These are phyloP conservation scores for Aptenodytes forsteri DNA, from an alignment of 2,113 vertebrate species.

Conservation along the genomic window DNA sequence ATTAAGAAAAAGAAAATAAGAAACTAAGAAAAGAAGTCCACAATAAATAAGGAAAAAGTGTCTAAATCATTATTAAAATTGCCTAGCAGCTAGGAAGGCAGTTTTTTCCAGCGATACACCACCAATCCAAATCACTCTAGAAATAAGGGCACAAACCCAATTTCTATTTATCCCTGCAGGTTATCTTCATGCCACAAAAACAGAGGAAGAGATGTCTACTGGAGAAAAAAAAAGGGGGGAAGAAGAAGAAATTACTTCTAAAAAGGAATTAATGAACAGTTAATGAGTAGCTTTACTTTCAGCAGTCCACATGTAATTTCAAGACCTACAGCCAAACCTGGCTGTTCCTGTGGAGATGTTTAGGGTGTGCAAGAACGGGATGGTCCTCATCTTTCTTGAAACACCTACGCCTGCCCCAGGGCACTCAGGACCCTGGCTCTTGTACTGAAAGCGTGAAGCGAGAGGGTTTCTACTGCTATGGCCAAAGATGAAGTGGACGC, in stretches of 20 bases:
- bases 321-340: not conserved
- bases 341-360: not conserved
- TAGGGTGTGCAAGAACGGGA: not conserved
- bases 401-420: not conserved
- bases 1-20: not conserved
- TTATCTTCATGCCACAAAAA: not conserved
- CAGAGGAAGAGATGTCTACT: not conserved
- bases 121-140: not conserved
- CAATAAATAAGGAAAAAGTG: not conserved
- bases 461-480: not conserved
- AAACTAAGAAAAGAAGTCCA: not conserved
- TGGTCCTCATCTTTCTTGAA: not conserved
- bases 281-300: not conserved
- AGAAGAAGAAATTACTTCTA: not conserved
- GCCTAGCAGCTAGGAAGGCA: not conserved
- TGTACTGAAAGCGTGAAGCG: not conserved
- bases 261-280: conserved; percentile 2
- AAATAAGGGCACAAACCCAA: not conserved
- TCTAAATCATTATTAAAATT: not conserved
- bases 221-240: too few species aligned
- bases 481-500: not conserved
- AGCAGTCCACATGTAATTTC: not conserved
- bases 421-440: not conserved
- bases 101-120: not conserved
- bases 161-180: not conserved